A percentile compares a stretch with the other conserved stretches of the same genome.
Conservation (phyloP, 1,140 invertebrate genomes). For the Camponotus floridanus region DNA sequence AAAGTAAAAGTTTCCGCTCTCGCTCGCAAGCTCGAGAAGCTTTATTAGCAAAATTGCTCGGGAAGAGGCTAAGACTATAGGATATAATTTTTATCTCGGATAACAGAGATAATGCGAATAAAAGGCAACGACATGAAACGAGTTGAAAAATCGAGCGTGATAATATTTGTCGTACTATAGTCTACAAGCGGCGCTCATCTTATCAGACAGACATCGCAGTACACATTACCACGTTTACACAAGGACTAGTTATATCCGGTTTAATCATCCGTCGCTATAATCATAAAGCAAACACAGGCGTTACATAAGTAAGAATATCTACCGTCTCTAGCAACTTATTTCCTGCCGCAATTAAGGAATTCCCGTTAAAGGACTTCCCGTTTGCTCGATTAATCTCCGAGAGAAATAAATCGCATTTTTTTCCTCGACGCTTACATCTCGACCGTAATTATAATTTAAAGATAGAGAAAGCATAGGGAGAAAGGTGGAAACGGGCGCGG, state of each 20-base stretch:
- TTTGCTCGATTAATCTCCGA: background rate
- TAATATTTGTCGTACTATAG: background rate
- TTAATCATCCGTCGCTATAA: constrained; percentile 19
- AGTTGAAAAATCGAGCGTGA: constrained; percentile 6
- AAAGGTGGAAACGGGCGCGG: background rate
- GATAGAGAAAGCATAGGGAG: no score
- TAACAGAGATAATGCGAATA: background rate
- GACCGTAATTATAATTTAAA: background rate
- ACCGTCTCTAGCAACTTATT: constrained; percentile 10
- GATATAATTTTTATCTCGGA: background rate
- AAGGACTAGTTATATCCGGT: constrained; percentile 44
- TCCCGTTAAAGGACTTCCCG: background rate
- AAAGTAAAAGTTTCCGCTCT: no score
- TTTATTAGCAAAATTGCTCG: background rate
- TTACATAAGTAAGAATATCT: constrained; percentile 2
- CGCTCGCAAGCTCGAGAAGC: background rate
- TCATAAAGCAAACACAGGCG: background rate
- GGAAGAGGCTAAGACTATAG: background rate
- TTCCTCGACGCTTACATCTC: no score
- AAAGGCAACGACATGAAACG: constrained; percentile 27
- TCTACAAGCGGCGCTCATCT: background rate
- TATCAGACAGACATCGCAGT: constrained; percentile 45
- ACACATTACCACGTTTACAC: constrained; percentile 18
- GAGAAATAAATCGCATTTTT: background rate
- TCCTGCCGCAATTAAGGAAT: background rate